phyloP scores from a whole-genome alignment of 2,888 invertebrate species.

The Sepioteuthis lessoniana region DNA sequence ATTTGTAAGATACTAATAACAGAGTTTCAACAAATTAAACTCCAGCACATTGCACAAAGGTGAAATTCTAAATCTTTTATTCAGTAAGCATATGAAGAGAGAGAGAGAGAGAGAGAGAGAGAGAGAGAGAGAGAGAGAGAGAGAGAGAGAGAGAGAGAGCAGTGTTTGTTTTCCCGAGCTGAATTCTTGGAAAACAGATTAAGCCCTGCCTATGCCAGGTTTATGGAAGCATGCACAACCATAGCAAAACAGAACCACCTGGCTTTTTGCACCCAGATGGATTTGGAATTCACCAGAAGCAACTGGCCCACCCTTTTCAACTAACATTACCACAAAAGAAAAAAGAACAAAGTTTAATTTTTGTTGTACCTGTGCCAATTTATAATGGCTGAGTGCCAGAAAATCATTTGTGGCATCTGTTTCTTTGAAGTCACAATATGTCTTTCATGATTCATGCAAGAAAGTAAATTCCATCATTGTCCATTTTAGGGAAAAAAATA shows the following conservation, averaged over 20 bases:
- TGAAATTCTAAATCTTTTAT: neutral
- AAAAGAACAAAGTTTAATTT: neutral
- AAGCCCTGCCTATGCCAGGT: neutral
- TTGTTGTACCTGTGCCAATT: neutral
- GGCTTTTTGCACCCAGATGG: neutral
- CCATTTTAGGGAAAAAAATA: too few species aligned
- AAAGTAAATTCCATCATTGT: too few species aligned
- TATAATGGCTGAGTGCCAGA: neutral
- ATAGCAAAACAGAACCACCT: neutral
- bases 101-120: neutral
- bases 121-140: neutral
- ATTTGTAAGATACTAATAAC: neutral
- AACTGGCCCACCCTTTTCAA: neutral
- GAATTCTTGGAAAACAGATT: constrained; percentile 4
- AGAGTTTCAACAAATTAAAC: constrained; percentile 3
- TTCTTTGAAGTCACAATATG: too few species aligned
- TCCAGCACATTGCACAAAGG: neutral
- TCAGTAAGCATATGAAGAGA: neutral
- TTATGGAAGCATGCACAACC: neutral
- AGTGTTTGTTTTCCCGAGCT: neutral
- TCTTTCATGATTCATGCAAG: too few species aligned
- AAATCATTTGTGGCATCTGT: neutral
- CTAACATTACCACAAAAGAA: neutral
- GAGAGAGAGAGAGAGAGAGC: neutral
- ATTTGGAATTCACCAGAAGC: neutral